Base-by-base conservation (phyloP, 2,797 vertebrate genomes). In the Scolopax bukidnonensis region DNA sequence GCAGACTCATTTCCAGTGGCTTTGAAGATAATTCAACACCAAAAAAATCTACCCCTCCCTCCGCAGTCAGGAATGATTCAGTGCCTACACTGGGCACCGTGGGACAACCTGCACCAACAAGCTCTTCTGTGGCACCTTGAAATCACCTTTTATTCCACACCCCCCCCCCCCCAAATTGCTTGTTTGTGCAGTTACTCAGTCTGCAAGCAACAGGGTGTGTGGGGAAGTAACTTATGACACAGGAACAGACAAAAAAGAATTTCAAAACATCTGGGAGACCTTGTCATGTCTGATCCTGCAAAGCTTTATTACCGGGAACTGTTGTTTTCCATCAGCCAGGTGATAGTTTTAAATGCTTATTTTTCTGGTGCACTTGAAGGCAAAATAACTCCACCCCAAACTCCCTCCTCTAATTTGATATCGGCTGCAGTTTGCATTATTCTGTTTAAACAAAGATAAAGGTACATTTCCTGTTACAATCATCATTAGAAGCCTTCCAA, bases 51-150 rank as follows among this genome's bases (percentile, higher is more conserved):
- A 32, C 65, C 80, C 65, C 77, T 93, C 83, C 88, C 59, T 81
- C 65, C 8, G 4, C 77, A 81, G 16, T 87, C 65, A 61, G 80
- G 30, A 27, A 54, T 95, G 95, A 97, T 95, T 97, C 85, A 97
- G 65, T 2, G 43, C 43, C 23, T 38, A 41, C 70, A 63, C 45
- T 85, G 90, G 74, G 48, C 78, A 63, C 30, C 30, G 5, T 2
- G 23, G 76, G 83, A 50, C 18, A 74, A 87, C 84, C 74, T 94
- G 90, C 65, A 38, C 77, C 56, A 61, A 96, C 92, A 92, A 63
- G 86, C 75, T 83, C 32, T 21, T 79, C 19, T 27, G 18, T 1
- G 24, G 53, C 93, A 78, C 45, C 4, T 43, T 30, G 38, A 68
- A 94, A 36, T n/a, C 5, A 0, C 84, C 78, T 78, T 80, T 27